Conservation (phyloP, 2,113 vertebrate species). For the Macquaria ambigua region DNA sequence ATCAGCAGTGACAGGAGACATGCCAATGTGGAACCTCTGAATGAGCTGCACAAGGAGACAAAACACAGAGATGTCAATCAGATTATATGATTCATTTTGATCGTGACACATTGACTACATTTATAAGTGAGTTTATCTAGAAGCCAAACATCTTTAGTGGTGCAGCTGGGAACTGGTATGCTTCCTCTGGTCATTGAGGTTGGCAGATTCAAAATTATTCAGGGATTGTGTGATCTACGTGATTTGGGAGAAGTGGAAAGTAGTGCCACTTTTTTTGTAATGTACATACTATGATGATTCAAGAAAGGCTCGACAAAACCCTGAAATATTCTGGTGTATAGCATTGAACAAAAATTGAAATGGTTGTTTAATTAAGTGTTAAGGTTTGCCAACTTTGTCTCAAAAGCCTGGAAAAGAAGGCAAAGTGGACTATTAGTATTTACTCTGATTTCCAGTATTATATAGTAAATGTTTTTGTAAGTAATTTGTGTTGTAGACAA, state of each 20-base stretch:
- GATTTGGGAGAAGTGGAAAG: too few species aligned
- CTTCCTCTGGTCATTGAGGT: not conserved
- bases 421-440: not conserved
- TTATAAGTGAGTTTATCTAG: not conserved
- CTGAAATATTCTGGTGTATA: not conserved
- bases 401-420: not conserved
- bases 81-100: not conserved
- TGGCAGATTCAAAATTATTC: not conserved
- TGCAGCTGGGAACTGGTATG: not conserved
- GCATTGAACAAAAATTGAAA: not conserved
- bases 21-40: constrained; percentile 89
- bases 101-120: not conserved
- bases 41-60: constrained; percentile 85
- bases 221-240: too few species aligned
- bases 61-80: constrained; percentile 25
- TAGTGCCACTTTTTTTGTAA: too few species aligned
- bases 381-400: not conserved
- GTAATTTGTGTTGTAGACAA: not conserved
- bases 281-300: too few species aligned
- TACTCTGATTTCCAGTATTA: not conserved
- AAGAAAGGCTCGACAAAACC: too few species aligned
- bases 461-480: not conserved
- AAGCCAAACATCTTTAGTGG: not conserved
- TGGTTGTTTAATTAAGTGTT: too few species aligned
- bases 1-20: constrained; percentile 82